Evolutionary conservation across 2,888 invertebrate genomes (phyloP).

Genomic region (Ormyrus nitidulus): DNA sequence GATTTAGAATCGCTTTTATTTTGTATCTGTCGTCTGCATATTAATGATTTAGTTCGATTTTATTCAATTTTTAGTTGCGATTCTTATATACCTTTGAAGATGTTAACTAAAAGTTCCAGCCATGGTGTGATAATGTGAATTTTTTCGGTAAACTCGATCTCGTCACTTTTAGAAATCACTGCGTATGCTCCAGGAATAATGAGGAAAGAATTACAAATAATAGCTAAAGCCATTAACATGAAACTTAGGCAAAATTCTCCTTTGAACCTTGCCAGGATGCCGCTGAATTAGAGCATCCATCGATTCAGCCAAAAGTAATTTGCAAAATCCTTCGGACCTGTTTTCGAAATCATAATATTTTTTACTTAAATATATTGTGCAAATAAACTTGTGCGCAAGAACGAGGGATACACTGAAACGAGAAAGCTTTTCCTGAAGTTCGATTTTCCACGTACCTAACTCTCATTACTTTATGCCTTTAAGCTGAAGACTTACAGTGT

Average conservation of each 20-base stretch:
- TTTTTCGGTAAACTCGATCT: not conserved
- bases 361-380: no score
- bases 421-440: no score
- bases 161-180: not conserved
- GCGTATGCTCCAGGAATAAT: not conserved
- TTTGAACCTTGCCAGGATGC: not conserved
- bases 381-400: no score
- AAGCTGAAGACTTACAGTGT: no score
- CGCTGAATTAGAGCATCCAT: slow-evolving; percentile 16
- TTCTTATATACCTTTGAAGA: not conserved
- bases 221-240: not conserved
- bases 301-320: slow-evolving; percentile 6
- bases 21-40: no score
- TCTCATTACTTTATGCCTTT: no score
- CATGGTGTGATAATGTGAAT: not conserved
- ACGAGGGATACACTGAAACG: no score
- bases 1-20: no score
- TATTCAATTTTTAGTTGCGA: not conserved
- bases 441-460: no score
- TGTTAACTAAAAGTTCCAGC: not conserved
- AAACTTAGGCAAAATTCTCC: not conserved
- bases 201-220: not conserved
- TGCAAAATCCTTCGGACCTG: not conserved
- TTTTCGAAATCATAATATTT: not conserved
- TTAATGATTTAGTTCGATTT: not conserved